These are phyloP conservation scores for Eleutherodactylus coqui DNA, from an alignment of 2,797 vertebrate species.

Conservation along the genomic window DNA sequence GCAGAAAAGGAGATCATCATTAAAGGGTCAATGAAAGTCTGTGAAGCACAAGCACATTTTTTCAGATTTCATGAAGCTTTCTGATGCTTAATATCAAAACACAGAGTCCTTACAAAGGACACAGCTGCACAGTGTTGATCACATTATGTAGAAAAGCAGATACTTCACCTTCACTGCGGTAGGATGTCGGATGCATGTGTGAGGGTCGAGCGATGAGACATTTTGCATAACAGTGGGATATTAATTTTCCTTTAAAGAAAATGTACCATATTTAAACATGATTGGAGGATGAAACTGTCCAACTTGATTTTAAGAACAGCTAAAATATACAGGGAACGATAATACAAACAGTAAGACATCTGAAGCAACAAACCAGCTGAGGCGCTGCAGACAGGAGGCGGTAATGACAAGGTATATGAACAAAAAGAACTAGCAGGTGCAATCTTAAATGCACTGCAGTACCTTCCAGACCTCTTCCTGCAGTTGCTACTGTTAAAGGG, in stretches of 20 bases:
- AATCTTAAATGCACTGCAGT: neutral
- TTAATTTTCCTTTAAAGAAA: slow-evolving; percentile 2
- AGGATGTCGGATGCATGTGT: slow-evolving; percentile 45
- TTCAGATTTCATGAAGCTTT: slow-evolving; percentile 51
- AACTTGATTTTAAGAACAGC: neutral
- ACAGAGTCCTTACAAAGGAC: neutral
- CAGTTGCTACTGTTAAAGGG: too few relatives aligned
- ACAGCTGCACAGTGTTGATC: neutral
- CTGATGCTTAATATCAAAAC: slow-evolving; percentile 33
- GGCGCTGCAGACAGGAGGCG: neutral
- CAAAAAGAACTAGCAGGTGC: neutral
- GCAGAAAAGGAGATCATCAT: neutral
- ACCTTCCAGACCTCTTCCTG: neutral
- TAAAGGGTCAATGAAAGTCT: slow-evolving; percentile 14
- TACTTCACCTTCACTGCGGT: slow-evolving; percentile 3
- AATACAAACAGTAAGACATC: neutral
- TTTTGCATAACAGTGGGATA: neutral
- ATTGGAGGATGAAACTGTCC: neutral
- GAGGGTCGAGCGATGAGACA: neutral
- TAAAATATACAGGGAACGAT: neutral
- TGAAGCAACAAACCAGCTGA: neutral
- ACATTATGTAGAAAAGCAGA: neutral
- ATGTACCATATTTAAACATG: neutral
- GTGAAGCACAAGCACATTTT: slow-evolving; percentile 50
- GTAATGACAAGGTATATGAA: neutral